Evolutionary conservation across 2,113 vertebrate genomes (phyloP).

Genomic region (Oncorhynchus nerka): DNA sequence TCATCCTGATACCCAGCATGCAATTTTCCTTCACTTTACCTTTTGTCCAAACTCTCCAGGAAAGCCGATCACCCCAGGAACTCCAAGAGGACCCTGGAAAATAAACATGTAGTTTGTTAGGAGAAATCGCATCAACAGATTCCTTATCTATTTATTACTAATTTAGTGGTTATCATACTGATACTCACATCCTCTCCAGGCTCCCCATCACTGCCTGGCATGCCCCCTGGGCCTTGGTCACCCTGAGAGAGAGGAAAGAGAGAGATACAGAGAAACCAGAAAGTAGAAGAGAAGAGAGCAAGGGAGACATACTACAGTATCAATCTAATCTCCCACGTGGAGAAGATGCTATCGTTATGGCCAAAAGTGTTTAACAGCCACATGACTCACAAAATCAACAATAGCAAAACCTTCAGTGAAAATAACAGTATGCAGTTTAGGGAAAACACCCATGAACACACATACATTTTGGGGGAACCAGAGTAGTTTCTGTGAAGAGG

Average conservation of each 20-base stretch:
- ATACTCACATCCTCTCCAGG: slow-evolving; percentile 64
- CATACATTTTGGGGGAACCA: too few relatives aligned
- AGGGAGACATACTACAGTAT: background rate
- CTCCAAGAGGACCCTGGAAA: slow-evolving; percentile 58
- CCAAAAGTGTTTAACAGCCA: background rate
- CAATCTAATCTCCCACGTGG: background rate
- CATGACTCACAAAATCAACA: background rate
- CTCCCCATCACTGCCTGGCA: slow-evolving; percentile 66
- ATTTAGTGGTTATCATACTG: background rate
- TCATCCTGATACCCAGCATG: background rate
- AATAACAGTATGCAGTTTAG: too few relatives aligned
- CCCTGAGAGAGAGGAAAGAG: slow-evolving; percentile 45
- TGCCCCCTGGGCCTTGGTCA: slow-evolving; percentile 34
- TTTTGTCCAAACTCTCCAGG: slow-evolving; percentile 60
- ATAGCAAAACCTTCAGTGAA: too few relatives aligned
- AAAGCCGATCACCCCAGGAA: slow-evolving; percentile 53
- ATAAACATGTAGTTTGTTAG: background rate
- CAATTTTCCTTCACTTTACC: slow-evolving; percentile 61
- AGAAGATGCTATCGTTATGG: background rate
- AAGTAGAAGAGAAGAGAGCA: background rate
- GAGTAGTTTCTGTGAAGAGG: too few relatives aligned
- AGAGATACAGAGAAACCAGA: too few relatives aligned
- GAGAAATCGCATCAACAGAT: background rate
- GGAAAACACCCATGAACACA: too few relatives aligned
- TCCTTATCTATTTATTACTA: background rate